These are phyloP conservation scores for Eupeodes luniger DNA, from an alignment of 2,888 invertebrate species.

Conservation along the genomic window DNA sequence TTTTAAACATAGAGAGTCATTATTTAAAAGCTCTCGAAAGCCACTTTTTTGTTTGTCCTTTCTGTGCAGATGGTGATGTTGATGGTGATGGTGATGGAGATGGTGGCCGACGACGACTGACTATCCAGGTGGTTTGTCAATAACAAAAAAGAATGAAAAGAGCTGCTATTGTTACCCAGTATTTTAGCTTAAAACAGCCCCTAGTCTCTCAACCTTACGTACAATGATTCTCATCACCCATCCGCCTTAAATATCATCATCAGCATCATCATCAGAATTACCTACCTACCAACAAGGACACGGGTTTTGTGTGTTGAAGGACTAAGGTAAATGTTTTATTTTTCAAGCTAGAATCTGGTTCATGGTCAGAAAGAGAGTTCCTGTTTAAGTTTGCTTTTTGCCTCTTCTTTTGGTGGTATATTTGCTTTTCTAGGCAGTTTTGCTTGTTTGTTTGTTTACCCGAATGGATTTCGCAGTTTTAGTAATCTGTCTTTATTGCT, in stretches of 20 bases:
- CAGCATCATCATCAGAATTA: not conserved
- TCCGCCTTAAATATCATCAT: constrained; percentile 40
- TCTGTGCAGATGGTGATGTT: not conserved
- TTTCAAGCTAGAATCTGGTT: constrained; percentile 60
- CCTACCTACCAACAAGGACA: constrained; percentile 46
- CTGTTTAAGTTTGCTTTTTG: constrained; percentile 18
- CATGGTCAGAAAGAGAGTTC: constrained; percentile 54
- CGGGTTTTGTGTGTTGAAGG: constrained; percentile 26
- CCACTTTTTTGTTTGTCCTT: constrained; percentile 34
- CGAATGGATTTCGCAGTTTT: constrained; percentile 44
- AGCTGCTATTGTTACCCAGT: constrained; percentile 20
- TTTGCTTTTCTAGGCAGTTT: constrained; percentile 22
- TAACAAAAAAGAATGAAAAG: constrained; percentile 26
- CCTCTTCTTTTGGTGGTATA: constrained; percentile 8
- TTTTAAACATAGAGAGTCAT: constrained; percentile 70
- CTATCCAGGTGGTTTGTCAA: constrained; percentile 55
- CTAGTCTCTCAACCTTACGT: not conserved
- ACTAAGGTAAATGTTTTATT: constrained; percentile 42
- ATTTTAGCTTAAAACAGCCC: not conserved
- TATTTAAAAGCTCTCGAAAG: constrained; percentile 49
- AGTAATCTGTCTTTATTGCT: constrained; percentile 51
- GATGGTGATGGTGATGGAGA: not conserved
- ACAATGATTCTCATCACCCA: constrained; percentile 40
- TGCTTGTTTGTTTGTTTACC: constrained; percentile 1
- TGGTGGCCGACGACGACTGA: not conserved